Evolutionary conservation across 2,888 invertebrate species (phyloP).

Genomic region (Arrhopalites spinosus): DNA sequence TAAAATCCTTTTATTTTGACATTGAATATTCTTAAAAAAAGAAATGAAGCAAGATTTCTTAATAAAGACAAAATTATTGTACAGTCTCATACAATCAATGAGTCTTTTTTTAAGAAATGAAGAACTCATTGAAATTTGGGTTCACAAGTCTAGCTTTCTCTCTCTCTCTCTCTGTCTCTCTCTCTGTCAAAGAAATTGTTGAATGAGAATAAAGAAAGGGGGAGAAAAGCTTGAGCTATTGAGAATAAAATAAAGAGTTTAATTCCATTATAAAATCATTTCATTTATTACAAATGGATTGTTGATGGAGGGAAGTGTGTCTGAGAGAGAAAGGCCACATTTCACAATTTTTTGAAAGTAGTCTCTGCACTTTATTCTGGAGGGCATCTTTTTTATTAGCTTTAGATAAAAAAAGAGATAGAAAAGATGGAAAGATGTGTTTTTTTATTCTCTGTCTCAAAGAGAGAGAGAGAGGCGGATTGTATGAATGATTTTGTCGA

Average conservation of each 20-base stretch:
- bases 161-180: too few relatives aligned
- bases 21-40: too few relatives aligned
- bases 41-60: too few relatives aligned
- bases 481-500: conserved; percentile 22
- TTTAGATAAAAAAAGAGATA: not conserved
- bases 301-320: not conserved
- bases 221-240: not conserved
- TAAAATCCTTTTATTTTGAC: too few relatives aligned
- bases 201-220: not conserved
- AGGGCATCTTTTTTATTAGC: not conserved
- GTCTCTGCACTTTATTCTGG: not conserved
- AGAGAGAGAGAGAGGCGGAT: not conserved
- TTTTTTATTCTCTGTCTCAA: conserved; percentile 2
- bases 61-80: too few relatives aligned
- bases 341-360: not conserved
- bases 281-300: conserved; percentile 23
- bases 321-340: not conserved
- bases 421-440: not conserved
- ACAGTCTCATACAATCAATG: too few relatives aligned
- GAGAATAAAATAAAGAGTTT: conserved; percentile 12
- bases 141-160: too few relatives aligned
- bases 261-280: conserved; percentile 33
- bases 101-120: too few relatives aligned
- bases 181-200: too few relatives aligned
- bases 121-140: too few relatives aligned